Conservation (phyloP, 2,797 vertebrate genomes). For the Pelodytes ibericus region DNA sequence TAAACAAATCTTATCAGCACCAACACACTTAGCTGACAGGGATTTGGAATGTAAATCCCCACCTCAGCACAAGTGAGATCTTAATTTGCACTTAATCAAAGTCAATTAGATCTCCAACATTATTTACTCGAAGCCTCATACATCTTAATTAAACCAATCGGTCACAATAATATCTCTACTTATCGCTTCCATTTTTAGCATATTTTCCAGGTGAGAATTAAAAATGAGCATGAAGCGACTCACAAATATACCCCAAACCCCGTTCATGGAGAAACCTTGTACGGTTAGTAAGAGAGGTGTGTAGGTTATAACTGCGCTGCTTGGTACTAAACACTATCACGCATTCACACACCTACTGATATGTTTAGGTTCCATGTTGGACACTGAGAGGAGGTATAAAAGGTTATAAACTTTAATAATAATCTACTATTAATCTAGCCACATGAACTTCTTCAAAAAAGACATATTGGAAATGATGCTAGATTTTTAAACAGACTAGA, state of each 20-base stretch:
- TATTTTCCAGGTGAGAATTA: conserved; percentile 35
- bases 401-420: no score
- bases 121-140: conserved; percentile 80
- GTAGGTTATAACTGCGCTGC: neutral
- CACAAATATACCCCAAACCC: neutral
- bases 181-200: conserved; percentile 33
- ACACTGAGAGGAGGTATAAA: no score
- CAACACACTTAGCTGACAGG: conserved; percentile 67
- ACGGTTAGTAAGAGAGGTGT: neutral
- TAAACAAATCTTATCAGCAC: conserved; percentile 70
- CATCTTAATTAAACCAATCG: conserved; percentile 76
- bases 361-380: no score
- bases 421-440: no score
- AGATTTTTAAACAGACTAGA: no score
- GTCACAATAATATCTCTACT: conserved; percentile 54
- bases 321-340: neutral
- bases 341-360: neutral
- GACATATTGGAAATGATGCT: no score
- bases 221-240: neutral
- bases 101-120: conserved; percentile 73
- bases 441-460: no score
- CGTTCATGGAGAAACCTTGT: neutral
- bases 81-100: conserved; percentile 85
- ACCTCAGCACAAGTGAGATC: conserved; percentile 68
- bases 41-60: conserved; percentile 74